These are phyloP conservation scores for Atherinosoma microstoma DNA, from an alignment of 2,797 vertebrate genomes.

Conservation along the genomic window DNA sequence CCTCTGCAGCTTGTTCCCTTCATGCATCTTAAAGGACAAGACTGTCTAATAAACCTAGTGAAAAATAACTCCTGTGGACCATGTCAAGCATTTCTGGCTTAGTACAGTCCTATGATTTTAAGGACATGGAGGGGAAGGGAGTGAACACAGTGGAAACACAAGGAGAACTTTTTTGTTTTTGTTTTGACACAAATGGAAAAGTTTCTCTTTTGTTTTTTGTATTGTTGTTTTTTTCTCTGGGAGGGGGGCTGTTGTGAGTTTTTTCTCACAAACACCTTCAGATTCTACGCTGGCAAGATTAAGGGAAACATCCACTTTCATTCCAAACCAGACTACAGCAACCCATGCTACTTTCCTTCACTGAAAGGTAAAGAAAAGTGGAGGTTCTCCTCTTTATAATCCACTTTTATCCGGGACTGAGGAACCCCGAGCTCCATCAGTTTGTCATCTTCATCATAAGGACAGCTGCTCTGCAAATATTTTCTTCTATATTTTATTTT, in stretches of 20 bases:
- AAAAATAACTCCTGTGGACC: slow-evolving; percentile 35
- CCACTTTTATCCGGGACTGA: slow-evolving; percentile 24
- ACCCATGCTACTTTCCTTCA: slow-evolving; percentile 24
- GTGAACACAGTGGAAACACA: background rate
- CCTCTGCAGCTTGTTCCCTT: slow-evolving; percentile 17
- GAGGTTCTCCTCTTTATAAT: background rate
- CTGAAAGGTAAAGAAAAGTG: background rate
- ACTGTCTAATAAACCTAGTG: slow-evolving; percentile 42
- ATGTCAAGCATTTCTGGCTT: slow-evolving; percentile 5
- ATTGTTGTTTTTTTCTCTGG: slow-evolving; percentile 8
- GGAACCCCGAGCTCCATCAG: slow-evolving; percentile 14
- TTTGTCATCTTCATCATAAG: slow-evolving; percentile 23
- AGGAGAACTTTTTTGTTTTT: slow-evolving; percentile 10
- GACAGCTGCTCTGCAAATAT: slow-evolving; percentile 26
- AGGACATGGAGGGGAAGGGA: slow-evolving; percentile 33
- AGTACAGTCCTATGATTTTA: slow-evolving; percentile 34
- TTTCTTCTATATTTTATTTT: slow-evolving; percentile 40
- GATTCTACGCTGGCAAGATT: slow-evolving; percentile 28
- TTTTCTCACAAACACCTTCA: slow-evolving; percentile 10
- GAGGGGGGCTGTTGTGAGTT: background rate
- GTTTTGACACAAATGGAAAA: slow-evolving; percentile 25
- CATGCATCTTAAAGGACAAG: slow-evolving; percentile 49
- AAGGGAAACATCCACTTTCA: slow-evolving; percentile 30
- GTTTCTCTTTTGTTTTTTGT: slow-evolving; percentile 6
- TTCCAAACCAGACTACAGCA: slow-evolving; percentile 35